Percentiles rank a stretch among this genome's conserved stretches.
Conservation (phyloP, 2,797 vertebrate genomes). For the Falco novaeseelandiae region DNA sequence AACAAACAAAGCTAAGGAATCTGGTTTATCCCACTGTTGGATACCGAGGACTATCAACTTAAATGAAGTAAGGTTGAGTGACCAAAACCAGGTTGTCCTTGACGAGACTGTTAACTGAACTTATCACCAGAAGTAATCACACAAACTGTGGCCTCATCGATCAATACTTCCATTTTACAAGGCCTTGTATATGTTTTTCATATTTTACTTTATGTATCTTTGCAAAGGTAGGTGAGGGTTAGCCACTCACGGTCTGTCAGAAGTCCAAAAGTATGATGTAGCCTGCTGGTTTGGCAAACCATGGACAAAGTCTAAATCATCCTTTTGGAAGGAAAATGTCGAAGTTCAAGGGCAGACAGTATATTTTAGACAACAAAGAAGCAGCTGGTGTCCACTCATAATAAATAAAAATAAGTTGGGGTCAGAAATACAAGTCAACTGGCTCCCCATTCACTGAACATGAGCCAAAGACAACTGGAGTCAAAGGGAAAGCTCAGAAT, state of each 20-base stretch:
- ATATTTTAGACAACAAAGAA: slow-evolving; percentile 65
- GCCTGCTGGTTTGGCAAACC: slow-evolving; percentile 47
- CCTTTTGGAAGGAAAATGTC: slow-evolving; percentile 43
- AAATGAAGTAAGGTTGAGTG: slow-evolving; percentile 66
- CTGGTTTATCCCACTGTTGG: slow-evolving; percentile 78
- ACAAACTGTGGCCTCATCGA: not conserved
- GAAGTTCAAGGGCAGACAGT: slow-evolving; percentile 53
- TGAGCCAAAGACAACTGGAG: slow-evolving; percentile 42
- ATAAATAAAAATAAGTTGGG: slow-evolving; percentile 65
- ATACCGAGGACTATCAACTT: slow-evolving; percentile 68
- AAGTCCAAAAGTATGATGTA: slow-evolving; percentile 30
- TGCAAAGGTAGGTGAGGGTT: not conserved
- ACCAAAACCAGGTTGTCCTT: slow-evolving; percentile 63
- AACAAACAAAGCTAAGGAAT: slow-evolving; percentile 81
- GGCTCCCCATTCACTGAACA: slow-evolving; percentile 24
- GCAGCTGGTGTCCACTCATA: slow-evolving; percentile 51
- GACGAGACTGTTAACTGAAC: slow-evolving; percentile 41
- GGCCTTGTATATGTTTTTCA: not conserved
- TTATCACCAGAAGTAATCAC: slow-evolving; percentile 4
- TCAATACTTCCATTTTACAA: not conserved
- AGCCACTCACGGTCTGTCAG: not conserved
- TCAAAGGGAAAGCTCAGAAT: slow-evolving; percentile 30
- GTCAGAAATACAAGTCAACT: slow-evolving; percentile 55
- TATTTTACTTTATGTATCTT: not conserved
- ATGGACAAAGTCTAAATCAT: slow-evolving; percentile 40